These are phyloP conservation scores for Thamnophis elegans DNA, from an alignment of 2,797 vertebrate genomes.

Conservation along the genomic window DNA sequence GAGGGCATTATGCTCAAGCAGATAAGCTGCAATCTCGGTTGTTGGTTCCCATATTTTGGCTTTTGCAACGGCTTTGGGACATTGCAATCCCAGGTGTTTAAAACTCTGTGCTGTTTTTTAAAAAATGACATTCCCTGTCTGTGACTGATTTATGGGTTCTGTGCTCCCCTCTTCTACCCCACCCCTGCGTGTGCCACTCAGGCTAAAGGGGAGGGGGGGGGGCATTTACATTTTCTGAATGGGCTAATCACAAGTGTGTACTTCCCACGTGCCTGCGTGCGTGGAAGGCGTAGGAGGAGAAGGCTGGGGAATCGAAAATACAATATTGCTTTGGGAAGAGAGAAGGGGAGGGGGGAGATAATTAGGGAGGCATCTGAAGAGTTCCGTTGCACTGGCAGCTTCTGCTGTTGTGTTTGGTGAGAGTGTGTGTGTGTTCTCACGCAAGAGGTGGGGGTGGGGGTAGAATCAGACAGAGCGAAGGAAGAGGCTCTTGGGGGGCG, in stretches of 20 bases:
- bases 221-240: constrained; percentile 73
- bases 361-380: constrained; percentile 54
- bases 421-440: neutral
- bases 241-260: constrained; percentile 67
- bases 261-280: constrained; percentile 60
- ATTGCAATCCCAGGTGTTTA: neutral
- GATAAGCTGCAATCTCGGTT: neutral
- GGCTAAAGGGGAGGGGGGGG: constrained; percentile 25
- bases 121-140: neutral
- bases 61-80: neutral
- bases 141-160: constrained; percentile 21
- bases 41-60: neutral
- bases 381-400: neutral
- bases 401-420: neutral
- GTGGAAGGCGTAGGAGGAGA: constrained; percentile 48
- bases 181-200: constrained; percentile 12
- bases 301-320: constrained; percentile 63
- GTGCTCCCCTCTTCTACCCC: neutral
- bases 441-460: neutral
- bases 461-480: constrained; percentile 28
- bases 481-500: constrained; percentile 53
- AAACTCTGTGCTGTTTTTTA: neutral
- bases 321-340: constrained; percentile 39
- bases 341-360: constrained; percentile 35
- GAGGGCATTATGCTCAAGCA: neutral